These are phyloP conservation scores for Caradrina kadenii DNA, from an alignment of 2,888 invertebrate genomes.

Conservation along the genomic window DNA sequence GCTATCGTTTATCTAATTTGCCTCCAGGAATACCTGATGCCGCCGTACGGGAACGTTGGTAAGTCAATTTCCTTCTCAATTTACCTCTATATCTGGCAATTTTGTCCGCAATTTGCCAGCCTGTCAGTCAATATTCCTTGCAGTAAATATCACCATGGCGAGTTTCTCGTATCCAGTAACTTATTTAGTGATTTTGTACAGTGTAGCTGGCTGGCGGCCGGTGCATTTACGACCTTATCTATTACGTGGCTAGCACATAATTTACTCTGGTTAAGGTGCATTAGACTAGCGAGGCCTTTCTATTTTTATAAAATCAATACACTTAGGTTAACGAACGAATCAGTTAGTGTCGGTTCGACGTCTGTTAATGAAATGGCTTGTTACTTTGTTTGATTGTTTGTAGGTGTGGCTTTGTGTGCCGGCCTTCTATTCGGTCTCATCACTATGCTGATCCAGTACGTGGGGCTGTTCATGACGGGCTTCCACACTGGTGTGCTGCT, in stretches of 20 bases:
- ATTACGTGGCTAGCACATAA: conserved; percentile 10
- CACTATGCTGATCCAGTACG: conserved; percentile 95
- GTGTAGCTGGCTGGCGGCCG: neutral
- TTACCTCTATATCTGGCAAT: neutral
- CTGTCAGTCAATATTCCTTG: too few relatives aligned
- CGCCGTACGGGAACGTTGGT: conserved; percentile 94
- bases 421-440: conserved; percentile 94
- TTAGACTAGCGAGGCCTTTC: conserved; percentile 21
- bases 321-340: conserved; percentile 18
- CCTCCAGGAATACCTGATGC: conserved; percentile 94
- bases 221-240: conserved; percentile 13
- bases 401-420: conserved; percentile 93
- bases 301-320: conserved; percentile 41
- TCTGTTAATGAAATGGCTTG: conserved; percentile 19
- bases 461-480: conserved; percentile 95
- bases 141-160: neutral
- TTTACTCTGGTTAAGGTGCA: conserved; percentile 20
- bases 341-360: conserved; percentile 2
- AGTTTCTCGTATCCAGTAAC: conserved; percentile 23
- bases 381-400: conserved; percentile 53
- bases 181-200: conserved; percentile 20
- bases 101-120: neutral
- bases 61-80: conserved; percentile 67
- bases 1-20: conserved; percentile 95
- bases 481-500: conserved; percentile 93